Conservation (phyloP, 2,888 invertebrate genomes). For the Aphrophora alni region DNA sequence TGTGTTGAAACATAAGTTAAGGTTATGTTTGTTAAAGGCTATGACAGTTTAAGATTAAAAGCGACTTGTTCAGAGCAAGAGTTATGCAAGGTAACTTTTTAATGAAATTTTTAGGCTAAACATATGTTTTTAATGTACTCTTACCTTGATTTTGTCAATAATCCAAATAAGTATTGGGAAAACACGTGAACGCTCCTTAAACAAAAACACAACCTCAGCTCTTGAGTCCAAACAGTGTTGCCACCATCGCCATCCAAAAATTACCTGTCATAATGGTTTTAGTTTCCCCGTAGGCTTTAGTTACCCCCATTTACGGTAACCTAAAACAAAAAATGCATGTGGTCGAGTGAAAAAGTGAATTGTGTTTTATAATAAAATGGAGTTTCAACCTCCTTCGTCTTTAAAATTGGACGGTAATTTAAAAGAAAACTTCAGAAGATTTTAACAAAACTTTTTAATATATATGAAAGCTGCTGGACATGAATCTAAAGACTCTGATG, state of each 20-base stretch:
- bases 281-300: too few species aligned
- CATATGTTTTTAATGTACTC: constrained; percentile 11
- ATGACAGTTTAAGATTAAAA: constrained; percentile 17
- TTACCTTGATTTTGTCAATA: constrained; percentile 25
- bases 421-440: too few species aligned
- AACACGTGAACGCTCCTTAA: not conserved
- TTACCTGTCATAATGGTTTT: too few species aligned
- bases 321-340: too few species aligned
- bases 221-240: constrained; percentile 28
- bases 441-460: too few species aligned
- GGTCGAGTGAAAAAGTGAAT: too few species aligned
- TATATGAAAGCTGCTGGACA: too few species aligned
- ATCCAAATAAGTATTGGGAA: constrained; percentile 13
- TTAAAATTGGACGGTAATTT: too few species aligned
- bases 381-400: too few species aligned
- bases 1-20: constrained; percentile 26
- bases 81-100: constrained; percentile 24
- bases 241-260: constrained; percentile 24
- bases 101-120: not conserved
- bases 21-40: constrained; percentile 23
- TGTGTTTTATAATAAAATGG: too few species aligned
- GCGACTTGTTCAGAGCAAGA: constrained; percentile 11
- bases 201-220: not conserved
- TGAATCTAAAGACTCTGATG: too few species aligned
- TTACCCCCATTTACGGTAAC: too few species aligned